Base-by-base conservation (phyloP, 2,113 vertebrate genomes). In the Peromyscus maniculatus region DNA sequence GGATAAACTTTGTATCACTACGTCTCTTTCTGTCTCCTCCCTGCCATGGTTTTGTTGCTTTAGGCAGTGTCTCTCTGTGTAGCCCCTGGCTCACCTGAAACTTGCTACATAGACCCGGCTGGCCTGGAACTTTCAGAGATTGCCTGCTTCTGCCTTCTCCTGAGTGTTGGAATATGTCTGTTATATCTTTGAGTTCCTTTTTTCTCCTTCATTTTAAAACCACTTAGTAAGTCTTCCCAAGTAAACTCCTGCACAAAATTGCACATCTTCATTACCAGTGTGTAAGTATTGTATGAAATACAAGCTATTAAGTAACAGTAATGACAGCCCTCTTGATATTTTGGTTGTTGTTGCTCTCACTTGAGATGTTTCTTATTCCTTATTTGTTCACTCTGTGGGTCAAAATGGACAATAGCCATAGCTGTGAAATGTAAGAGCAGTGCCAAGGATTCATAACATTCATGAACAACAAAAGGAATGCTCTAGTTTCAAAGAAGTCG, bases 341-440 rank as follows among this genome's bases (percentile, higher is more conserved):
- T 75, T 89, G 57, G 83, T 57, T 52, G 28, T 90, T 94, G 46
- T 83, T 86, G 64, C 77, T 78, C 31, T 86, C 31, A 49, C 21
- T 82, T 57, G 57, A 89, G 84, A 91, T 33, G 1, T n/a, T 88
- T 19, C 80, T 66, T n/a, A 22, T 7, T 71, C 33, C 75, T 83
- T 88, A 87, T 93, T 94, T 93, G 43, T 89, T 91, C 75, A 89
- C 36, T 57, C 49, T 77, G 59, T 78, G 78, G 78, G 78, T 91
- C 66, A 86, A 91, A 87, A 88, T 5, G 84, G 92, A 84, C 21
- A 52, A 91, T 52, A 71, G 55, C 77, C 16, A 67, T 55, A 69
- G 17, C n/a, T 92, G 59, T 80, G n/a, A 93, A 91, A 89, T 86
- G 19, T 19, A 89, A 91, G 94, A 78, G n/a, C 75, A 84, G 55